Conservation (phyloP, 2,888 invertebrate genomes). For the Trichopria drosophilae region DNA sequence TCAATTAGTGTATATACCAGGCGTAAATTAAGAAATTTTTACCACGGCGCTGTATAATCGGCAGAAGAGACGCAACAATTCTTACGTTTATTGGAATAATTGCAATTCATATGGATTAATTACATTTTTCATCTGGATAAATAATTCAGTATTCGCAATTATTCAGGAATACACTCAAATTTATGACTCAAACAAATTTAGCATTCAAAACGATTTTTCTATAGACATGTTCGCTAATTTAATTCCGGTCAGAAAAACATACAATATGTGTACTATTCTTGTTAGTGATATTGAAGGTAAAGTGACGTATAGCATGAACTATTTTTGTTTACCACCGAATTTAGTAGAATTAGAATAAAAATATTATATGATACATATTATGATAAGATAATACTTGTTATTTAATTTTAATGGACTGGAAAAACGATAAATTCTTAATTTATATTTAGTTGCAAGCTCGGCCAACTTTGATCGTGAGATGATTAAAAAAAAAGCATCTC, state of each 20-base stretch:
- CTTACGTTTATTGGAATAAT: slow-evolving; percentile 1
- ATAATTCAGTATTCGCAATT: neutral
- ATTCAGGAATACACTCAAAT: neutral
- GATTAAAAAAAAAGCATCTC: too few species aligned
- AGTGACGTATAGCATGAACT: too few species aligned
- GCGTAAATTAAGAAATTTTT: neutral
- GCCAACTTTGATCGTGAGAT: too few species aligned
- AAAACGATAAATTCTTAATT: too few species aligned
- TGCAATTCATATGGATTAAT: slow-evolving; percentile 1
- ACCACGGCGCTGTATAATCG: slow-evolving; percentile 5
- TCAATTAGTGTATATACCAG: neutral
- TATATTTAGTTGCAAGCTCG: too few species aligned
- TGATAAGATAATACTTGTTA: too few species aligned
- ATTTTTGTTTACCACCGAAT: too few species aligned
- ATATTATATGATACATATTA: too few species aligned
- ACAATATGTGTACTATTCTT: neutral
- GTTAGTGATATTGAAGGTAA: neutral
- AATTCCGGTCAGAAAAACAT: neutral
- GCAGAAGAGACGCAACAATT: slow-evolving; percentile 7
- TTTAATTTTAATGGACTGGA: too few species aligned
- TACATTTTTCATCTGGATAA: slow-evolving; percentile 1
- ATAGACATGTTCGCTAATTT: neutral
- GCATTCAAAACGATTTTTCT: neutral
- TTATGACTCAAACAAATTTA: neutral
- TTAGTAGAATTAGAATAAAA: too few species aligned